A percentile compares a stretch with the other conserved stretches of the same genome.
phyloP scores from a whole-genome alignment of 1,140 invertebrate species.

The Drosophila mauritiana region DNA sequence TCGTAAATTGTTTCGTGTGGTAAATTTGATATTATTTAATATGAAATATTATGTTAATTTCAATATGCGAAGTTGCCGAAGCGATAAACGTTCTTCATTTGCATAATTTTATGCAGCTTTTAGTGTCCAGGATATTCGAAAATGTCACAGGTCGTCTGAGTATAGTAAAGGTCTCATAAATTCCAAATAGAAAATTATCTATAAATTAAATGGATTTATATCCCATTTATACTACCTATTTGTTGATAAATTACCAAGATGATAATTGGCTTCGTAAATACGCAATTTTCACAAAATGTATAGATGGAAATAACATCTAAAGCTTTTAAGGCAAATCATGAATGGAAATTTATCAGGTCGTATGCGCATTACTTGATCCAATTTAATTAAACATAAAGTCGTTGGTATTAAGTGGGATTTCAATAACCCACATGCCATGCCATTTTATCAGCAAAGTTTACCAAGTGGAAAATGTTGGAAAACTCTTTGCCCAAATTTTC shows the following conservation, averaged over 20 bases:
- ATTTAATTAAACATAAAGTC: conserved; percentile 33
- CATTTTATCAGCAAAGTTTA: conserved; percentile 22
- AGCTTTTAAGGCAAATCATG: conserved; percentile 12
- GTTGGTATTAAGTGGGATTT: conserved; percentile 22
- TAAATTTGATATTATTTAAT: too few relatives aligned
- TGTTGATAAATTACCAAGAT: conserved; percentile 19
- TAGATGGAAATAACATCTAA: conserved; percentile 9
- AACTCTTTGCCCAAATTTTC: conserved; percentile 31
- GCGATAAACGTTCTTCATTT: conserved; percentile 8
- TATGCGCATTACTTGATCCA: conserved; percentile 2
- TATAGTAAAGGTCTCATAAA: not conserved
- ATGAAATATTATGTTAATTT: not conserved
- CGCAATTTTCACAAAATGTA: conserved; percentile 31
- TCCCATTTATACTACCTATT: conserved; percentile 17
- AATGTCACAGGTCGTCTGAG: conserved; percentile 2
- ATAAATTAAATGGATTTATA: conserved; percentile 3
- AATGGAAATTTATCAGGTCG: conserved; percentile 3
- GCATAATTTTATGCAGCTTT: conserved; percentile 1
- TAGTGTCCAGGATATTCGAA: not conserved
- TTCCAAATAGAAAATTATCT: not conserved
- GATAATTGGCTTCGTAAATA: conserved; percentile 30
- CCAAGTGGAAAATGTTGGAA: conserved; percentile 16
- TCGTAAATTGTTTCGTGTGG: too few relatives aligned
- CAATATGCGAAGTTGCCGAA: not conserved
- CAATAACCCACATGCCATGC: conserved; percentile 4